A percentile compares a stretch with the other conserved stretches of the same genome.
These are phyloP conservation scores for Sardina pilchardus DNA, from an alignment of 2,113 vertebrate species.

Conservation along the genomic window DNA sequence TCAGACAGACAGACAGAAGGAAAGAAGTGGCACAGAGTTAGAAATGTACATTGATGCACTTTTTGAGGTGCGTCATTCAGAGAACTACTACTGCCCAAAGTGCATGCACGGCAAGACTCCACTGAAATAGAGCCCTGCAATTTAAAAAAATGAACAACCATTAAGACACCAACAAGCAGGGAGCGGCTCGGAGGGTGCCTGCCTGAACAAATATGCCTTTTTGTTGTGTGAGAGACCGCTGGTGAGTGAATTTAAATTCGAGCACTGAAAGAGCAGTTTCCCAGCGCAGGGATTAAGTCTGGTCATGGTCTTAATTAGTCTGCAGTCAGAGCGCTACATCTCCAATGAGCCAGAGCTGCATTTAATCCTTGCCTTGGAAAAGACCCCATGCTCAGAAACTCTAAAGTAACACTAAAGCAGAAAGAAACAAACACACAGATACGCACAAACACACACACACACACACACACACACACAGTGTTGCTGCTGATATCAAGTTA, in stretches of 20 bases:
- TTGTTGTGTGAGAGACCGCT: neutral
- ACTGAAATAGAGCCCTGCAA: neutral
- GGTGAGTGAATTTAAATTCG: neutral
- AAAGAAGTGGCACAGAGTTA: conserved; percentile 8
- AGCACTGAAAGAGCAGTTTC: neutral
- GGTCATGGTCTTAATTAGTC: conserved; percentile 4
- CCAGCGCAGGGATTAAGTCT: neutral
- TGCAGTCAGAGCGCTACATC: neutral
- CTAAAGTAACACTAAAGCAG: neutral
- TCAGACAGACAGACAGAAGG: conserved; percentile 31
- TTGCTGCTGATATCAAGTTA: too few relatives aligned
- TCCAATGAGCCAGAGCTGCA: neutral
- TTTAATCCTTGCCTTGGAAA: neutral
- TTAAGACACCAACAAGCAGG: neutral
- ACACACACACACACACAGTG: too few relatives aligned
- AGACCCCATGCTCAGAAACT: neutral
- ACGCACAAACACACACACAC: too few relatives aligned
- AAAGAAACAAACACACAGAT: too few relatives aligned
- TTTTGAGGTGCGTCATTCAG: too few relatives aligned
- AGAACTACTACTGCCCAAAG: too few relatives aligned
- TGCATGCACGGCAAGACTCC: neutral
- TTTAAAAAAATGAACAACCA: neutral
- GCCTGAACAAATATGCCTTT: neutral
- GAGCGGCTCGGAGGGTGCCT: neutral
- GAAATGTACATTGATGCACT: neutral